Evolutionary conservation across 2,113 vertebrate species (phyloP).

Genomic region (Aegotheles bennettii): DNA sequence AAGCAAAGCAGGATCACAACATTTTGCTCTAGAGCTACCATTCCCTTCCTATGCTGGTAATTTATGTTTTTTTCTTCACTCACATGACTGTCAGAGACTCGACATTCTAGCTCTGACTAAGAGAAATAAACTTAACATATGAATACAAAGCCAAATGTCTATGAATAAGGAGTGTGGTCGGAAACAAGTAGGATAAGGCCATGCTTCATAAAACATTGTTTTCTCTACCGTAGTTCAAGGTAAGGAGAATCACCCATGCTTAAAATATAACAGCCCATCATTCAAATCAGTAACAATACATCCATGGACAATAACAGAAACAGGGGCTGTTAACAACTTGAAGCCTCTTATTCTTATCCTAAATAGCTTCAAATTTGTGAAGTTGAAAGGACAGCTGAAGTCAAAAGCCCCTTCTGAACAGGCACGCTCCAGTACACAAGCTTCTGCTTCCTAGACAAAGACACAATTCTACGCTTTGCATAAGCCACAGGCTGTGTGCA

Average conservation of each 20-base stretch:
- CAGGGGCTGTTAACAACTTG: not conserved
- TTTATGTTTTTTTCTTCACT: not conserved
- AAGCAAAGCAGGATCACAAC: not conserved
- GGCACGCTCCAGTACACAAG: not conserved
- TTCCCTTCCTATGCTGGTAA: not conserved
- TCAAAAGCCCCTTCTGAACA: not conserved
- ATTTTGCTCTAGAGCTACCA: not conserved
- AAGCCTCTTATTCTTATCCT: not conserved
- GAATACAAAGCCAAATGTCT: not conserved
- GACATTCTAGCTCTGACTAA: not conserved
- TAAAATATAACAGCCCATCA: not conserved
- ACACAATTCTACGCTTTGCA: not conserved
- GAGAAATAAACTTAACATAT: not conserved
- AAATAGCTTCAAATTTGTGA: not conserved
- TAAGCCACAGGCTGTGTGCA: not conserved
- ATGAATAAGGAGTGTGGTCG: not conserved
- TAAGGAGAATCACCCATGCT: not conserved
- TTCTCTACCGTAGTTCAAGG: not conserved
- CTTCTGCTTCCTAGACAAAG: not conserved
- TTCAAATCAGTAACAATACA: not conserved
- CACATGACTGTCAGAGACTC: not conserved
- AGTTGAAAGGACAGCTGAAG: not conserved
- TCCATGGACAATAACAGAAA: not conserved
- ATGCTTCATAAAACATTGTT: not conserved
- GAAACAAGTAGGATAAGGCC: not conserved